phyloP scores from a whole-genome alignment of 1,140 invertebrate genomes.

The Limonius californicus region DNA sequence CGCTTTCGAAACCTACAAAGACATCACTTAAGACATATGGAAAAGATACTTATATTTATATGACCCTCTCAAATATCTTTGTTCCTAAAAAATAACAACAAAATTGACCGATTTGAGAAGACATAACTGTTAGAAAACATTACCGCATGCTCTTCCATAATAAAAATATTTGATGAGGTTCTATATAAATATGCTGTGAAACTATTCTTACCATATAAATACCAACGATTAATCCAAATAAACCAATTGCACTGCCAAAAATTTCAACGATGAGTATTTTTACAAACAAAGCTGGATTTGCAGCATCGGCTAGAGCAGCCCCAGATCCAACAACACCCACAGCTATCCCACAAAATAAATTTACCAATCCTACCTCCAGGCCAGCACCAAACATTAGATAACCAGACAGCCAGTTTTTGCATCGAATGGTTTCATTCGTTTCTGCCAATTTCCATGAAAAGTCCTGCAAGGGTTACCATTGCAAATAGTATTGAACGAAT shows the following conservation, averaged over 20 bases:
- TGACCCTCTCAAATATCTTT: too few species aligned
- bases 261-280: slow-evolving; percentile 92
- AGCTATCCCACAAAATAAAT: slow-evolving; percentile 83
- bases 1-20: slow-evolving; percentile 37
- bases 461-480: slow-evolving; percentile 75
- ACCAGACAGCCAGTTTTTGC: slow-evolving; percentile 59
- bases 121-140: too few species aligned
- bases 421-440: slow-evolving; percentile 23
- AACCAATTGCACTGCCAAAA: slow-evolving; percentile 87
- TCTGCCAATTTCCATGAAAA: slow-evolving; percentile 54
- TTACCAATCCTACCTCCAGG: slow-evolving; percentile 78
- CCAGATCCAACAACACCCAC: slow-evolving; percentile 88
- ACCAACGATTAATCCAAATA: slow-evolving; percentile 88
- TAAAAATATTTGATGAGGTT: neutral
- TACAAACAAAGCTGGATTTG: slow-evolving; percentile 81
- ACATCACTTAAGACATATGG: neutral
- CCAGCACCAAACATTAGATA: slow-evolving; percentile 87
- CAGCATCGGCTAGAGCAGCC: slow-evolving; percentile 85
- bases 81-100: too few species aligned
- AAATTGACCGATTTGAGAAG: too few species aligned
- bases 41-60: neutral
- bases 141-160: too few species aligned
- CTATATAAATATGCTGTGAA: slow-evolving; percentile 30
- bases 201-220: slow-evolving; percentile 65
- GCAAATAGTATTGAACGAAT: slow-evolving; percentile 66